Evolutionary conservation across 1,140 invertebrate genomes (phyloP).

Genomic region (Hypothenemus hampei): DNA sequence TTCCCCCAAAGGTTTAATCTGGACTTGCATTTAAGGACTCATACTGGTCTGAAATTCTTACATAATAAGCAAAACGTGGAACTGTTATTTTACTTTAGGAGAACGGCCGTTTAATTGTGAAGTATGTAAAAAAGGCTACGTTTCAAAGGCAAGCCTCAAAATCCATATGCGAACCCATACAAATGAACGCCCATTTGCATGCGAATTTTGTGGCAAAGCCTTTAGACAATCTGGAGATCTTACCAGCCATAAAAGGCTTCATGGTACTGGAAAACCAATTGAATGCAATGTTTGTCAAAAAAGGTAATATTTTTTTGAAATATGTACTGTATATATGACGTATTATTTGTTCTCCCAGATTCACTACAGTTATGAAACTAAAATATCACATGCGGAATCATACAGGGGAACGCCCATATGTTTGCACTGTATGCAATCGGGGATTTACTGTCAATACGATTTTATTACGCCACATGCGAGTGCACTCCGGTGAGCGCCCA

Average conservation of each 20-base stretch:
- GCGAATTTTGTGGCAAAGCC: constrained; percentile 49
- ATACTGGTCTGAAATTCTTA: too few species aligned
- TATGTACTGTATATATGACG: background rate
- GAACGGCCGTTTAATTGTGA: constrained; percentile 46
- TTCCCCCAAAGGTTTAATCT: constrained; percentile 60
- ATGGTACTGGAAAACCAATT: constrained; percentile 45
- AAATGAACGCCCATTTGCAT: constrained; percentile 53
- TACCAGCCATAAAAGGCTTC: constrained; percentile 44
- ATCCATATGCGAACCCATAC: constrained; percentile 60
- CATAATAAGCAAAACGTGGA: too few species aligned
- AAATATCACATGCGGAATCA: constrained; percentile 59
- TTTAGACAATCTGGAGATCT: constrained; percentile 44
- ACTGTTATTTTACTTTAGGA: constrained; percentile 28
- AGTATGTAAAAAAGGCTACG: constrained; percentile 46
- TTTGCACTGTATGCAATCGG: constrained; percentile 58
- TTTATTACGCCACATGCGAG: constrained; percentile 43
- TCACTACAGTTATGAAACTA: constrained; percentile 47
- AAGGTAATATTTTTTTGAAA: constrained; percentile 32
- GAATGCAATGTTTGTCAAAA: constrained; percentile 44
- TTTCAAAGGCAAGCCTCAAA: constrained; percentile 49
- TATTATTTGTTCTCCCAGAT: constrained; percentile 32
- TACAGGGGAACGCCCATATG: constrained; percentile 59
- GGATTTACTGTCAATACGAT: constrained; percentile 52
- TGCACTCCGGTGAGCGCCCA: constrained; percentile 56
- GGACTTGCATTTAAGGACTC: constrained; percentile 64